Evolutionary conservation across 2,797 vertebrate species (phyloP).

Genomic region (Monodelphis domestica): DNA sequence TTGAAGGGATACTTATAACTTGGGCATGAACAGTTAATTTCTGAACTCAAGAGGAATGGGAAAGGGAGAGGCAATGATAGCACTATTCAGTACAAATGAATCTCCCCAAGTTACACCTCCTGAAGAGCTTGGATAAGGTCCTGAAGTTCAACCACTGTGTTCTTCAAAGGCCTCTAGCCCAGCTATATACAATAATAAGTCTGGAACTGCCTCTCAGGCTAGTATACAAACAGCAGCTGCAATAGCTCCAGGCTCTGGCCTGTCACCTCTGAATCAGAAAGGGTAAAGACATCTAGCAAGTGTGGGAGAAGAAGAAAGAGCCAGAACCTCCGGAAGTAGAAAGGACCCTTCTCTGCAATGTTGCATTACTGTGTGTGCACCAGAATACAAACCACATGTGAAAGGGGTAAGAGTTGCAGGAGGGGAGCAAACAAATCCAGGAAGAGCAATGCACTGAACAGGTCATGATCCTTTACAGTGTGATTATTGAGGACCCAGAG

Average conservation of each 20-base stretch:
- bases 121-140: conserved; percentile 81
- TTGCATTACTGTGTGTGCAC: conserved; percentile 93
- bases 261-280: conserved; percentile 86
- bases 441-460: conserved; percentile 85
- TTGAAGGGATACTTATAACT: not conserved
- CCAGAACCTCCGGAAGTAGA: conserved; percentile 86
- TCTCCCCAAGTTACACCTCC: conserved; percentile 47
- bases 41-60: conserved; percentile 13
- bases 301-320: conserved; percentile 83
- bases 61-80: not conserved
- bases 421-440: conserved; percentile 89
- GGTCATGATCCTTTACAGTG: conserved; percentile 86
- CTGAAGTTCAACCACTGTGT: conserved; percentile 87
- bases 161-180: conserved; percentile 88
- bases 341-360: conserved; percentile 87
- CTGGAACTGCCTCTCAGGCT: conserved; percentile 87
- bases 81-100: conserved; percentile 1
- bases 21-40: not conserved
- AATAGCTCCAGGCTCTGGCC: conserved; percentile 92
- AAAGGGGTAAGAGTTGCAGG: conserved; percentile 88
- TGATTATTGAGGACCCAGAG: conserved; percentile 97
- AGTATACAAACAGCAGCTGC: conserved; percentile 87
- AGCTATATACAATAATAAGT: conserved; percentile 86
- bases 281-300: conserved; percentile 86
- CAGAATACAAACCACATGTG: conserved; percentile 77